Percentiles rank a stretch among this genome's conserved stretches.
Evolutionary conservation across 2,113 vertebrate genomes (phyloP).

Genomic region (Megaptera novaeangliae): DNA sequence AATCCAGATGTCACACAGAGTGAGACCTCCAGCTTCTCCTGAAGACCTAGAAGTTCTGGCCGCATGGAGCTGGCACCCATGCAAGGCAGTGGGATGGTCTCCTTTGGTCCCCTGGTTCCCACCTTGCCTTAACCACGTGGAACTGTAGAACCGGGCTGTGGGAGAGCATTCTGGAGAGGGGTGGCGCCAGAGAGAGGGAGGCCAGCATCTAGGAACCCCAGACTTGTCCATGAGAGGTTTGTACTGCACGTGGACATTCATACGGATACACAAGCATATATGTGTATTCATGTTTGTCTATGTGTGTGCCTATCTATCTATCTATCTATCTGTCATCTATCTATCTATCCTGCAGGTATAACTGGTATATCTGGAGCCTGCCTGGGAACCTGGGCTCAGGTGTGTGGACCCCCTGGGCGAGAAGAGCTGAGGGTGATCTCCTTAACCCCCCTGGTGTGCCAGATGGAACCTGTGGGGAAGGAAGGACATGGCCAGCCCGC

Average conservation of each 20-base stretch:
- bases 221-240: background rate
- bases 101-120: background rate
- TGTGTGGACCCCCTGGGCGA: background rate
- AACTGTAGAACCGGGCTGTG: background rate
- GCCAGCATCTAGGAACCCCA: background rate
- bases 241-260: background rate
- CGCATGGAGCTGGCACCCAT: fast-evolving
- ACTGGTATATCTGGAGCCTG: background rate
- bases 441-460: fast-evolving
- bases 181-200: fast-evolving
- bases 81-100: too few relatives aligned
- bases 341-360: too few relatives aligned
- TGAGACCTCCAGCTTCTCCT: background rate
- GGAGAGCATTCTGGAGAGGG: fast-evolving
- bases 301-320: too few relatives aligned
- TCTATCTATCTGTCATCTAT: background rate
- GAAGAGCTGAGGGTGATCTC: background rate
- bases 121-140: fast-evolving
- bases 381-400: background rate
- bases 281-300: fast-evolving
- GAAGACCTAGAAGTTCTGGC: background rate
- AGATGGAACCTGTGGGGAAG: background rate
- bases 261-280: fast-evolving
- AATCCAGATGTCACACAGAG: background rate
- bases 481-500: background rate